phyloP scores from a whole-genome alignment of 2,797 vertebrate species.

The Avahi laniger region DNA sequence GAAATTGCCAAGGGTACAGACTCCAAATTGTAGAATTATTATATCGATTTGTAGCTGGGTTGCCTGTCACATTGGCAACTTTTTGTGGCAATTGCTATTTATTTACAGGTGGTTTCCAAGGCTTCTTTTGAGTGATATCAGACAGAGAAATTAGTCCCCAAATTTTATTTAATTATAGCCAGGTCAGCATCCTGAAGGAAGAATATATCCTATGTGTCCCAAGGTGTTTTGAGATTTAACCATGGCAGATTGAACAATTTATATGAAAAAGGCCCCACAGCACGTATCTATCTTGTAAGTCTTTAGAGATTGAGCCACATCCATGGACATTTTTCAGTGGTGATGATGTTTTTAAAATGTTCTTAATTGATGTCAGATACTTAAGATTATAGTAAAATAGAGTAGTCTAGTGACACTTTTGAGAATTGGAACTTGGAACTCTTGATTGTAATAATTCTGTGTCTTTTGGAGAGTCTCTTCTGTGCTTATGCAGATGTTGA shows the following conservation, averaged over 20 bases:
- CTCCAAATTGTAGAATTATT: background rate
- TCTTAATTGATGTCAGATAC: background rate
- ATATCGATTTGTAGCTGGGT: background rate
- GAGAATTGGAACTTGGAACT: background rate
- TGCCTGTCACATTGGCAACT: constrained; percentile 14
- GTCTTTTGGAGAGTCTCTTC: background rate
- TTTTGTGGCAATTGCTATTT: background rate
- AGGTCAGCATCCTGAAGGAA: background rate
- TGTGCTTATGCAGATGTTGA: background rate
- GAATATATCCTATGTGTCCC: background rate
- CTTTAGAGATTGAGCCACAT: background rate
- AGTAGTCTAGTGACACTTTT: background rate
- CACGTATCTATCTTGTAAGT: background rate
- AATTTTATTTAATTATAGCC: background rate
- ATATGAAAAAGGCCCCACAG: background rate
- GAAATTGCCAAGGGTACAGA: background rate
- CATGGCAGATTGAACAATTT: background rate
- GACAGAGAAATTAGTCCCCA: background rate
- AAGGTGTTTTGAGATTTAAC: background rate
- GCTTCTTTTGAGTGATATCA: constrained; percentile 6
- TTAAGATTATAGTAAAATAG: background rate
- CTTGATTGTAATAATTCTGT: background rate
- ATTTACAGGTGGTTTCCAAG: background rate
- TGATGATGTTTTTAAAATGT: background rate
- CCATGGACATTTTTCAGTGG: background rate